Base-by-base conservation (phyloP, 2,888 invertebrate species). In the Coenonympha glycerion region DNA sequence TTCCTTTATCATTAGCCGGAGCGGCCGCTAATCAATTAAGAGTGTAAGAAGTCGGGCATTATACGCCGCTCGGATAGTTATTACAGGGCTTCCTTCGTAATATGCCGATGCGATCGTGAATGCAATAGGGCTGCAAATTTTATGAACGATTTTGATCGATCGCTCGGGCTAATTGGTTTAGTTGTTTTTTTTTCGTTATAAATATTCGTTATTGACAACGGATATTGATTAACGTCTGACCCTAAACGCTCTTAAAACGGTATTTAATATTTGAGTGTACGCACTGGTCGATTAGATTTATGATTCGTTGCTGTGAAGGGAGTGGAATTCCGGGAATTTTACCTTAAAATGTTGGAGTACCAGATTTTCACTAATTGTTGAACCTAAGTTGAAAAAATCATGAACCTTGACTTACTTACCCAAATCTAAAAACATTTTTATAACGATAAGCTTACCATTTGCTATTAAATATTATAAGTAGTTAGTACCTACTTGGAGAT, bases 1-100 rank as follows among this genome's bases (percentile, higher is more conserved):
- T 85, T 84, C 78, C 86, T 84, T 86, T 87, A 85, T 87, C 85
- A 87, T 88, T 87, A 88, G 80, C 70, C 81, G 74, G 74, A 77
- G 82, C 82, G 79, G 83, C 87, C 87, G 87, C 87, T 87, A 87
- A 88, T 87, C 88, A 88, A 88, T 88, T 87, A 88, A 87, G 86
- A 86, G 84, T 79, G 81, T 85, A 86, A 86, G 86, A 83, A 85
- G 86, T 85, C 82, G 76, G 80, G 83, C 78, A 86, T 87, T 87
- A 87, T 82, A 78, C 78, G 76, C 71, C 74, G 80, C 73, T 74
- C 82, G 85, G 80, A 82, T 77, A 79, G 85, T 85, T 85, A 87
- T 87, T 87, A 87, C 79, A 75, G 77, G 68, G 76, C 68, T 70
- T 72, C 77, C 79, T 74, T 76, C 78, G 80, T 81, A 85, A 85